A percentile compares a stretch with the other conserved stretches of the same genome.
Conservation (phyloP, 2,888 invertebrate species). For the Salpingus planirostris region DNA sequence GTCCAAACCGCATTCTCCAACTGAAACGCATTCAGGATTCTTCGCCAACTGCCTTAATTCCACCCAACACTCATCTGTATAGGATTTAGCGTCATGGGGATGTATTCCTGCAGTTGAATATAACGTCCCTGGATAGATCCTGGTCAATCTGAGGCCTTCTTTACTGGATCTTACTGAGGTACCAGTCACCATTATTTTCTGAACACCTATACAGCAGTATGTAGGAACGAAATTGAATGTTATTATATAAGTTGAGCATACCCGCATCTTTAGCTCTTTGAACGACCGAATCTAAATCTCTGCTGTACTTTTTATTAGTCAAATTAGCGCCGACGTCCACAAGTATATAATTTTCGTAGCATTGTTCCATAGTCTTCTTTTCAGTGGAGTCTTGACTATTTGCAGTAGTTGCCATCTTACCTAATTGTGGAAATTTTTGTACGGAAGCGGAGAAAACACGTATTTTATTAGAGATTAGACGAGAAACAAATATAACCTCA, state of each 20-base stretch:
- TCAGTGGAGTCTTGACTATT: too few relatives aligned
- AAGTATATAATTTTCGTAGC: slow-evolving; percentile 85
- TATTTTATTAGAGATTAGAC: too few relatives aligned
- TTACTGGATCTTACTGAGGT: slow-evolving; percentile 83
- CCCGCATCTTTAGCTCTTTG: slow-evolving; percentile 90
- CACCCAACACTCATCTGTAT: slow-evolving; percentile 68
- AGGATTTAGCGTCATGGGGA: slow-evolving; percentile 88
- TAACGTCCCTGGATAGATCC: slow-evolving; percentile 82
- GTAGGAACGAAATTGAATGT: background rate
- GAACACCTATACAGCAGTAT: slow-evolving; percentile 60
- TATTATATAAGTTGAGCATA: slow-evolving; percentile 33
- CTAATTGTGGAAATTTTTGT: too few relatives aligned
- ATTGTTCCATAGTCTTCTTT: slow-evolving; percentile 55
- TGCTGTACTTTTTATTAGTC: slow-evolving; percentile 86
- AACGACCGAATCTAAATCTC: slow-evolving; percentile 85
- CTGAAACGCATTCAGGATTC: slow-evolving; percentile 84
- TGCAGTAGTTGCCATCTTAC: too few relatives aligned
- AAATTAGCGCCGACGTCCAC: slow-evolving; percentile 89
- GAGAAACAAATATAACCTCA: slow-evolving; percentile 17
- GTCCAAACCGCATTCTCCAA: slow-evolving; percentile 92
- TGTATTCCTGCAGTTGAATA: slow-evolving; percentile 85
- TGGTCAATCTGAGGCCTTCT: slow-evolving; percentile 79
- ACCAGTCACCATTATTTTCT: slow-evolving; percentile 90
- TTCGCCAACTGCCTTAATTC: slow-evolving; percentile 66
- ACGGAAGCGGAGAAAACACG: too few relatives aligned